Evolutionary conservation across 64 coral and sea anemone genomes (phyloP).

Genomic region (Stichodactyla mertensii): DNA sequence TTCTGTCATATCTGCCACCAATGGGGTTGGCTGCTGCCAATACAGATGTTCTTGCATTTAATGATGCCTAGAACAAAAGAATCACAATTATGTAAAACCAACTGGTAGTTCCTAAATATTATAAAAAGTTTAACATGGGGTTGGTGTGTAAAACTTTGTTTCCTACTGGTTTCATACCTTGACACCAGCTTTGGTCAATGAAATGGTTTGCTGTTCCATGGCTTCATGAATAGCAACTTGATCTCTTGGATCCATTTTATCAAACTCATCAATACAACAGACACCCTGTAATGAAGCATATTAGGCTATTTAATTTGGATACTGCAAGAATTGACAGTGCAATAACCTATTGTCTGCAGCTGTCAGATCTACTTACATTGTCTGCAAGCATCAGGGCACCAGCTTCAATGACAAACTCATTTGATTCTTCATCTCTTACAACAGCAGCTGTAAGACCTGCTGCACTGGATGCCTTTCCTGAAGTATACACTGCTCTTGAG

Average conservation of each 20-base stretch:
- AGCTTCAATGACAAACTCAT: slow-evolving; percentile 98
- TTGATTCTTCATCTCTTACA: slow-evolving; percentile 93
- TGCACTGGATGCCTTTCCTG: slow-evolving; percentile 93
- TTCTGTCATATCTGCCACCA: slow-evolving; percentile 96
- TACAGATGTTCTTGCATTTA: slow-evolving; percentile 99
- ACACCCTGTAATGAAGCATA: slow-evolving; percentile 56
- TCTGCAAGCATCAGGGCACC: slow-evolving; percentile 98
- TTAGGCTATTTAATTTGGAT: too few relatives aligned
- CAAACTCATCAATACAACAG: slow-evolving; percentile 99
- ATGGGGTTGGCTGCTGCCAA: slow-evolving; percentile 96
- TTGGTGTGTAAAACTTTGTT: background rate
- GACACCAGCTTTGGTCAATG: slow-evolving; percentile 93
- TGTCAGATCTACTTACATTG: slow-evolving; percentile 71
- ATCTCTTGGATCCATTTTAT: slow-evolving; percentile 97
- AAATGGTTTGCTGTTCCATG: slow-evolving; percentile 99
- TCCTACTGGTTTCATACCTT: slow-evolving; percentile 46
- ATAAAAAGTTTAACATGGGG: background rate
- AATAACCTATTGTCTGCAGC: background rate
- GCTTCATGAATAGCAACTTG: slow-evolving; percentile 98
- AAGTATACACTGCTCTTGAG: slow-evolving; percentile 92
- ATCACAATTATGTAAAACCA: background rate
- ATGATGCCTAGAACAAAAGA: slow-evolving; percentile 54
- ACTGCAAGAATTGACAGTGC: too few relatives aligned
- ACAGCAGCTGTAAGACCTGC: slow-evolving; percentile 98
- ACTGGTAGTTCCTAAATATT: background rate